Conservation (phyloP, 2,113 vertebrate species). For the Meriones unguiculatus region DNA sequence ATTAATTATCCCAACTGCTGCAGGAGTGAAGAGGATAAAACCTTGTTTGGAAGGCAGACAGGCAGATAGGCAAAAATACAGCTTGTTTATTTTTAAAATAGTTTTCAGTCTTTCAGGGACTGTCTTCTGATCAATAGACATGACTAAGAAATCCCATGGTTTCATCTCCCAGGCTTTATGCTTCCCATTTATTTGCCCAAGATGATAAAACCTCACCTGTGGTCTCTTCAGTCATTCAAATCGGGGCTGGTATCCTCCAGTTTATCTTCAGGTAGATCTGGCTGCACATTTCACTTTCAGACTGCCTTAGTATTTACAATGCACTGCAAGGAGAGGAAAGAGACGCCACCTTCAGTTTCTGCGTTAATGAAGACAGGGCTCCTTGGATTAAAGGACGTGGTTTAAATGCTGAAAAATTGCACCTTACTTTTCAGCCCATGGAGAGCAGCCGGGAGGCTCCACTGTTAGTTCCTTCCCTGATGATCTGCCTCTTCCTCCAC, state of each 20-base stretch:
- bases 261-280: constrained; percentile 29
- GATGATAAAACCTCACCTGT: constrained; percentile 59
- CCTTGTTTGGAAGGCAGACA: constrained; percentile 31
- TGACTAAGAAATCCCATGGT: constrained; percentile 59
- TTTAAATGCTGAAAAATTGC: neutral
- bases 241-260: neutral
- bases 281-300: constrained; percentile 48
- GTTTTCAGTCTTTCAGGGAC: constrained; percentile 29
- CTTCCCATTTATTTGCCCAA: constrained; percentile 69
- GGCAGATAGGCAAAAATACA: constrained; percentile 7
- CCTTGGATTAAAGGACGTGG: neutral
- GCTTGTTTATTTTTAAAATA: constrained; percentile 68
- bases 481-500: neutral
- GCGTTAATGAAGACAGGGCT: neutral
- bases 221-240: constrained; percentile 63
- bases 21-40: neutral
- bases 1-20: neutral
- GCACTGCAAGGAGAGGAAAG: neutral
- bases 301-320: neutral
- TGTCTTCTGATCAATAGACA: constrained; percentile 70
- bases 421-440: neutral
- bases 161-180: constrained; percentile 63
- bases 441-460: neutral
- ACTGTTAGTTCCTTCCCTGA: neutral
- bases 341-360: neutral